phyloP scores from a whole-genome alignment of 2,113 vertebrate species.

The Cochlearius cochlearius region DNA sequence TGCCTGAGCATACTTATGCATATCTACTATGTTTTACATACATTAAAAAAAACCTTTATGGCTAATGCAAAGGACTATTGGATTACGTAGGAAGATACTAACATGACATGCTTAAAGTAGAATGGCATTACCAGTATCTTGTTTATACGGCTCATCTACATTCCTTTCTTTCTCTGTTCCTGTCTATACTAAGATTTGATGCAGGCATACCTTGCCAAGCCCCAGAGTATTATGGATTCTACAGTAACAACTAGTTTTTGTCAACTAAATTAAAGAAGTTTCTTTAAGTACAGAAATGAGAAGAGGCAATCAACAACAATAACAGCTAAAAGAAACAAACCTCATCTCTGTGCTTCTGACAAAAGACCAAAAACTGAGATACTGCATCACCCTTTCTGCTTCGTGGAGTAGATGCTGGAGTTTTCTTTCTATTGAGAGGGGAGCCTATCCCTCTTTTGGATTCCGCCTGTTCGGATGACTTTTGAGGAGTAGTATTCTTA shows the following conservation, averaged over 20 bases:
- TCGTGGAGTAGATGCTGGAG: slow-evolving; percentile 46
- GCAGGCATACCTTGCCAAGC: background rate
- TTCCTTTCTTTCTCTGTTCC: background rate
- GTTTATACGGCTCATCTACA: background rate
- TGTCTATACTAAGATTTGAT: background rate
- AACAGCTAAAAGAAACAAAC: slow-evolving; percentile 58
- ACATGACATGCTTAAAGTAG: background rate
- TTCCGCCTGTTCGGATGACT: slow-evolving; percentile 67
- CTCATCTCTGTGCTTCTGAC: slow-evolving; percentile 84
- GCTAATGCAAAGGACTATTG: background rate
- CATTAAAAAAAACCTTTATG: background rate
- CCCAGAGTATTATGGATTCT: background rate
- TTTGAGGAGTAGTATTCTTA: slow-evolving; percentile 55
- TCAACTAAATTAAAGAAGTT: background rate
- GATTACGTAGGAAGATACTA: background rate
- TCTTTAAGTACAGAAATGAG: background rate
- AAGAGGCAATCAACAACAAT: background rate
- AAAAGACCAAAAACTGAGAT: slow-evolving; percentile 82
- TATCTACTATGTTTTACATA: background rate
- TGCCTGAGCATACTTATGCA: background rate
- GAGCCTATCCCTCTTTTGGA: slow-evolving; percentile 64
- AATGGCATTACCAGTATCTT: background rate
- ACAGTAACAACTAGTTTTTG: background rate
- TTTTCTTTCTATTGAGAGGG: slow-evolving; percentile 73
- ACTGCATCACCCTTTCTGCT: slow-evolving; percentile 74